Conservation (phyloP, 1,140 invertebrate species). For the Micrasema minimum region DNA sequence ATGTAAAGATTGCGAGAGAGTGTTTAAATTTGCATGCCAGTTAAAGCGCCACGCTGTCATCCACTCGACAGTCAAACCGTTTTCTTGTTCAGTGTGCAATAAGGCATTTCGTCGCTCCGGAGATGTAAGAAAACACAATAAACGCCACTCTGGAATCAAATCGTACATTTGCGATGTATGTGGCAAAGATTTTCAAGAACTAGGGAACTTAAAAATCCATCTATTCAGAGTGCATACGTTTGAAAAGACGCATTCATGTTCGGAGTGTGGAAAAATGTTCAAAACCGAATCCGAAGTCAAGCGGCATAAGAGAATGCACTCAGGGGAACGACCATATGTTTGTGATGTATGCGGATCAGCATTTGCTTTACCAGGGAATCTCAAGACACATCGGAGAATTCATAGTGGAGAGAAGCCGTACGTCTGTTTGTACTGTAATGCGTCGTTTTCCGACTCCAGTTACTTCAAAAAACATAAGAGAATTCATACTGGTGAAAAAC, state of each 20-base stretch:
- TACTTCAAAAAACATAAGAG: conserved; percentile 13
- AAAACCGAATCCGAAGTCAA: conserved; percentile 67
- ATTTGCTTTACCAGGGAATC: conserved; percentile 49
- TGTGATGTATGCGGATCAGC: conserved; percentile 58
- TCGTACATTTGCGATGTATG: conserved; percentile 10
- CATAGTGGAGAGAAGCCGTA: not conserved
- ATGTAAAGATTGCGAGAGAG: conserved; percentile 12
- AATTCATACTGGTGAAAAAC: conserved; percentile 70
- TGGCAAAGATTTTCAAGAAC: not conserved
- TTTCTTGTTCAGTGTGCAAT: not conserved
- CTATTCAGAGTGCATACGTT: conserved; percentile 57
- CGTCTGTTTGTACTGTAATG: not conserved
- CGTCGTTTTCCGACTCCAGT: not conserved
- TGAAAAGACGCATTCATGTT: conserved; percentile 63
- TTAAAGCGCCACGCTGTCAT: not conserved
- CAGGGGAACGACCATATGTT: conserved; percentile 61
- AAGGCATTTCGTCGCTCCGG: conserved; percentile 9
- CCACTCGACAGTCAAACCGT: not conserved
- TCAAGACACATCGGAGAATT: not conserved
- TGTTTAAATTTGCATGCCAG: not conserved
- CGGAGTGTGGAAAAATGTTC: conserved; percentile 64
- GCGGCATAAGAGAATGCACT: conserved; percentile 59
- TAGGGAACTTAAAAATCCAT: not conserved
- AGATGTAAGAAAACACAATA: conserved; percentile 6
- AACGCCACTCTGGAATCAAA: not conserved